Base-by-base conservation (phyloP, 2,888 invertebrate genomes). In the Mimachlamys varia region DNA sequence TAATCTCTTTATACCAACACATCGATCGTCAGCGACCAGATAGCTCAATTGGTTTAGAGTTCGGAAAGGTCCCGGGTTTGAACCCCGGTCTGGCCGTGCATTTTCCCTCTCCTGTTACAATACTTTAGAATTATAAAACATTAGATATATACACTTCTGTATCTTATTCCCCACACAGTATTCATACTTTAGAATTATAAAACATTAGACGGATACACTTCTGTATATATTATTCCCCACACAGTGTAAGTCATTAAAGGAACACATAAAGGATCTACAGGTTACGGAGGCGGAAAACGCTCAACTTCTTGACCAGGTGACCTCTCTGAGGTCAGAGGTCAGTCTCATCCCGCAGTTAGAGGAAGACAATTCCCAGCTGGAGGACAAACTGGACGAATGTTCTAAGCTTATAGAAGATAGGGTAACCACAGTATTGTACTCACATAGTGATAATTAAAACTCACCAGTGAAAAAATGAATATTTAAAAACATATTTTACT, bases 331-430 rank as follows among this genome's bases (percentile, higher is more conserved):
- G 90, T 92, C 92, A 89, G 92, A 92, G 90, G 91, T 93, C 55
- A 90, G 53, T 50, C 50, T 93, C 37, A 90, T 94, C 89, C 92
- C 92, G 53, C 91, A 92, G 44, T 90, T 94, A 15, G 92, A 94
- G 87, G 92, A 92, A 27, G 95, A 94, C 89, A 94, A 94, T 55
- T 87, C 88, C n/a, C 89, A 92, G 17, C 88, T 95, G 37, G 94
- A 94, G 92, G 93, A 92, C 10, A 94, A 94, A 88, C 89, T 94
- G 7, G 92, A 93, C n/a, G 92, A 90, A n/a, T 91, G 94, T 27
- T 92, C 94, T 49, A 91, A 92, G 49, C 90, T 94, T 27, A 90
- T 95, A 87, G 94, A 94, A 89, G 93, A 94, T 90, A 94, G 95
- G 95, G 95, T 95, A 95, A 90, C 76, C 7, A 44, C 27, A 33